Conservation (phyloP, 2,113 vertebrate species). For the Nipponia nippon region DNA sequence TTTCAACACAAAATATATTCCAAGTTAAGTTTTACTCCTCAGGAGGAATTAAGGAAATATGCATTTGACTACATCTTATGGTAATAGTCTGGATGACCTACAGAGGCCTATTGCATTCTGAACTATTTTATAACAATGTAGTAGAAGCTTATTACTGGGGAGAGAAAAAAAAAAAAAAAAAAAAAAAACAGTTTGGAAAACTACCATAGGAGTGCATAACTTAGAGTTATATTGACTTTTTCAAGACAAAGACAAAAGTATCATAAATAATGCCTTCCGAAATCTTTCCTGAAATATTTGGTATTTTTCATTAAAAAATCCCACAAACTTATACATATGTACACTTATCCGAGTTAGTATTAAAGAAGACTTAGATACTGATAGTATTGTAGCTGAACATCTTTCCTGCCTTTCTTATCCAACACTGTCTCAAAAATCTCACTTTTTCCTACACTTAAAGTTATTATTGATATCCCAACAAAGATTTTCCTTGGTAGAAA, state of each 20-base stretch:
- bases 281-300: neutral
- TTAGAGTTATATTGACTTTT: neutral
- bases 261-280: neutral
- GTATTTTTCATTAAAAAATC: neutral
- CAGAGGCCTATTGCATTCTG: neutral
- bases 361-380: neutral
- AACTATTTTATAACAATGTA: neutral
- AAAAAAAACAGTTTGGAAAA: neutral
- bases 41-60: neutral
- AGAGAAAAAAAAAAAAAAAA: neutral
- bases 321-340: neutral
- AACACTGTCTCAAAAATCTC: neutral
- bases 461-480: neutral
- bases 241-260: neutral
- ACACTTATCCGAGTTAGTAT: neutral
- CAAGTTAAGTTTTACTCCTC: neutral
- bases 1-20: neutral
- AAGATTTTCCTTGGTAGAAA: neutral
- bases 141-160: neutral
- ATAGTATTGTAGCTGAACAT: neutral
- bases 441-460: neutral
- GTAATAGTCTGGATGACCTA: neutral
- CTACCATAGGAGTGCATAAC: neutral
- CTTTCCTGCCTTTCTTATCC: neutral
- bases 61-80: neutral